phyloP scores from a whole-genome alignment of 2,888 invertebrate genomes.

The Seladonia tumulorum region DNA sequence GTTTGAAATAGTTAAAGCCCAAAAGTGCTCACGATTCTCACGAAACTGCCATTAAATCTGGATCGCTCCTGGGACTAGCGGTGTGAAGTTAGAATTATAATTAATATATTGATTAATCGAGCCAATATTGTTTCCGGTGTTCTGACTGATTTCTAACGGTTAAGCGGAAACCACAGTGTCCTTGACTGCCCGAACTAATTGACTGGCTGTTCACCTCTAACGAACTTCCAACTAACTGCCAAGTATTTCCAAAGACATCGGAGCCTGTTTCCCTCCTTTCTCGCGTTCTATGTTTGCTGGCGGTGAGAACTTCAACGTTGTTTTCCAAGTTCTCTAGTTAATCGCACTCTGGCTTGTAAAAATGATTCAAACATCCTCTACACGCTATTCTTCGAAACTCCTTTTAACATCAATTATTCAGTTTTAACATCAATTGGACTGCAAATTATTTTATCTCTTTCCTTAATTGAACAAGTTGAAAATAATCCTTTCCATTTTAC shows the following conservation, averaged over 20 bases:
- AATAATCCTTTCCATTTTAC: background rate
- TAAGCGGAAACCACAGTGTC: conserved; percentile 2
- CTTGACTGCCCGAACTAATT: conserved; percentile 3
- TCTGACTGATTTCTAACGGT: background rate
- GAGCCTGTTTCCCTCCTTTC: background rate
- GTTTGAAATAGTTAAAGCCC: background rate
- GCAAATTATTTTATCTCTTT: too few species aligned
- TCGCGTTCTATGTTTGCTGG: background rate
- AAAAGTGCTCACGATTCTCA: background rate
- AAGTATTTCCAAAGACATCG: background rate
- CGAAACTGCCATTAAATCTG: background rate
- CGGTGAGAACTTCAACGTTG: background rate
- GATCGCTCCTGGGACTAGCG: background rate
- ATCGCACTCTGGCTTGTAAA: background rate
- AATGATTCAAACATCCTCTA: background rate
- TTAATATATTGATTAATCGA: conserved; percentile 5
- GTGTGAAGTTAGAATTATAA: background rate
- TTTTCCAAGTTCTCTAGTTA: background rate
- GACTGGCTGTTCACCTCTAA: conserved; percentile 7
- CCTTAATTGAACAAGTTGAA: too few species aligned
- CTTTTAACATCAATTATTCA: background rate
- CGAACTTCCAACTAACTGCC: background rate
- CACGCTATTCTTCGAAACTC: background rate
- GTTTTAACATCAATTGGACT: background rate
- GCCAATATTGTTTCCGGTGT: background rate